Evolutionary conservation across 2,113 vertebrate genomes (phyloP).

Genomic region (Podarcis cretensis): DNA sequence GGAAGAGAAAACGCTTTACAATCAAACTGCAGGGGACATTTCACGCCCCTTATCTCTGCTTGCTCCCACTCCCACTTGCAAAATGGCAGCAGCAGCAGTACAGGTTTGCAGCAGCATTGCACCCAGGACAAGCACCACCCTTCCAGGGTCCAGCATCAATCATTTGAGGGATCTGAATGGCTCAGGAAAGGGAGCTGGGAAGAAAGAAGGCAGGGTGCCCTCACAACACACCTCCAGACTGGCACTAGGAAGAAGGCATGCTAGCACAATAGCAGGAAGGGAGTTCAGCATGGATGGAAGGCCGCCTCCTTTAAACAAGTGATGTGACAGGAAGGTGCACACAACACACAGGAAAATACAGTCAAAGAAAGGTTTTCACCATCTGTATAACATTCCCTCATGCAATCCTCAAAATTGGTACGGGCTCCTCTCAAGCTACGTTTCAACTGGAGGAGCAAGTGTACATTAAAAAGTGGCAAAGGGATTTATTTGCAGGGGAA

Average conservation of each 20-base stretch:
- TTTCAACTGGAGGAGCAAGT: neutral
- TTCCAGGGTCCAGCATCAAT: neutral
- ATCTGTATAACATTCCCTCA: neutral
- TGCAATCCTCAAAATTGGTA: neutral
- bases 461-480: neutral
- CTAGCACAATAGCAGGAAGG: neutral
- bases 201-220: neutral
- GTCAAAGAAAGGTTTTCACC: neutral
- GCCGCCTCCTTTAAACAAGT: neutral
- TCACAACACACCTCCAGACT: neutral
- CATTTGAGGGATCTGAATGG: neutral
- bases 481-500: neutral
- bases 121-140: neutral
- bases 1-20: neutral
- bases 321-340: neutral
- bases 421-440: neutral
- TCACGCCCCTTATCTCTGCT: neutral
- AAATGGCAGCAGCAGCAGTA: neutral
- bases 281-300: neutral
- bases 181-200: neutral
- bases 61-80: neutral
- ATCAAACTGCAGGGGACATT: neutral
- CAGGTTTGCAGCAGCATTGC: neutral
- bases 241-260: neutral
- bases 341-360: neutral